Conservation (phyloP, 2,888 invertebrate species). For the Cerastoderma edule region DNA sequence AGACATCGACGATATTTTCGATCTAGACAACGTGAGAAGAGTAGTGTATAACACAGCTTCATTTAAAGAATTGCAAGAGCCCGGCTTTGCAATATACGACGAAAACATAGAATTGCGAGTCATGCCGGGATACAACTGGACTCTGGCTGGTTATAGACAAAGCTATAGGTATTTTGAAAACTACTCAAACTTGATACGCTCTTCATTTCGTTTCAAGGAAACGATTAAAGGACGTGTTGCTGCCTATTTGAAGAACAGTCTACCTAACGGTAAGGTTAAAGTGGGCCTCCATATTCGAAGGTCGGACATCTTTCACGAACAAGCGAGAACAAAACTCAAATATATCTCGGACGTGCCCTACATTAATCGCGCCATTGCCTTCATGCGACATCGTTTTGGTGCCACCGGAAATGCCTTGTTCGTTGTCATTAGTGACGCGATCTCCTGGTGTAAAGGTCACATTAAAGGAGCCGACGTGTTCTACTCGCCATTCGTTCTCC, state of each 20-base stretch:
- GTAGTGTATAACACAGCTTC: neutral
- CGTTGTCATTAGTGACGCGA: neutral
- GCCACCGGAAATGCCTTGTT: neutral
- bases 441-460: neutral
- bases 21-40: neutral
- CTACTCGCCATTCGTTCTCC: neutral
- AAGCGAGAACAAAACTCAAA: no score
- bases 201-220: slow-evolving; percentile 1
- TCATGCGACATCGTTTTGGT: neutral
- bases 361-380: slow-evolving; percentile 7
- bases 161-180: slow-evolving; percentile 8
- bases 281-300: slow-evolving; percentile 4
- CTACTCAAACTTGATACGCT: neutral
- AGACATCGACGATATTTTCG: neutral
- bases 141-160: slow-evolving; percentile 5
- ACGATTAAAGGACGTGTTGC: neutral
- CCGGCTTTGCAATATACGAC: neutral
- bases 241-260: neutral
- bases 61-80: neutral
- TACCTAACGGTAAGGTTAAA: neutral
- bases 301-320: neutral
- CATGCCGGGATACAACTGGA: neutral
- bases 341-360: neutral
- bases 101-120: neutral
- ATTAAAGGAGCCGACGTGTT: neutral